Evolutionary conservation across 2,888 invertebrate species (phyloP).

Genomic region (Caenorhabditis zanzibari): DNA sequence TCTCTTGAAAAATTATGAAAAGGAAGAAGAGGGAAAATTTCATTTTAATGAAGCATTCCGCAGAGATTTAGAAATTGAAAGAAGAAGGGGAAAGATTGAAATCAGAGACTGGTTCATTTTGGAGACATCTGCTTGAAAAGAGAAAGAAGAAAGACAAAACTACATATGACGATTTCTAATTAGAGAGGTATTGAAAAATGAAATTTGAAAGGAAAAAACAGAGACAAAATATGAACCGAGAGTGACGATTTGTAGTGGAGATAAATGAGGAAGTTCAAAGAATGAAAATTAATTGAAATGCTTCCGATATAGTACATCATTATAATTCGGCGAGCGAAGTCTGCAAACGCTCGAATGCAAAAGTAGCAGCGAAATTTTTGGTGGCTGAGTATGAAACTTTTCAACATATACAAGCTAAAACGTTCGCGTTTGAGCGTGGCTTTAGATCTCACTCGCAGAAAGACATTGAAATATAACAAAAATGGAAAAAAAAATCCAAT

Average conservation of each 20-base stretch:
- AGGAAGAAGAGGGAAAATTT: not conserved
- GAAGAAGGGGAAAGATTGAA: slow-evolving; percentile 16
- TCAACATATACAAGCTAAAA: not conserved
- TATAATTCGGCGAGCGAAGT: too few species aligned
- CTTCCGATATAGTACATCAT: too few species aligned
- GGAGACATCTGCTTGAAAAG: not conserved
- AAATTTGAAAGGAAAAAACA: slow-evolving; percentile 1
- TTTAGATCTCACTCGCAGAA: too few species aligned
- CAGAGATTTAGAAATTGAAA: not conserved
- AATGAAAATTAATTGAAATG: too few species aligned
- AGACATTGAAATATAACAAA: too few species aligned
- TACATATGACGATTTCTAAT: not conserved
- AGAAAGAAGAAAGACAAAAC: not conserved
- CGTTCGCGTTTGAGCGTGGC: too few species aligned
- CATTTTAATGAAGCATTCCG: not conserved
- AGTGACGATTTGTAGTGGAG: too few species aligned
- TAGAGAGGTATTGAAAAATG: slow-evolving; percentile 8
- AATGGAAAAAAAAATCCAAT: not conserved
- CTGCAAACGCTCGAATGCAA: too few species aligned
- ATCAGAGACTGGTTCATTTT: slow-evolving; percentile 29
- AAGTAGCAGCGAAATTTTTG: too few species aligned
- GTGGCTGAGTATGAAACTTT: too few species aligned
- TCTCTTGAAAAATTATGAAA: too few species aligned
- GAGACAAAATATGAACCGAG: not conserved
- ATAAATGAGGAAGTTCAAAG: too few species aligned